Percentiles rank a stretch among this genome's conserved stretches.
These are phyloP conservation scores for Leptocoma aspasia DNA, from an alignment of 2,113 vertebrate species.

Conservation along the genomic window DNA sequence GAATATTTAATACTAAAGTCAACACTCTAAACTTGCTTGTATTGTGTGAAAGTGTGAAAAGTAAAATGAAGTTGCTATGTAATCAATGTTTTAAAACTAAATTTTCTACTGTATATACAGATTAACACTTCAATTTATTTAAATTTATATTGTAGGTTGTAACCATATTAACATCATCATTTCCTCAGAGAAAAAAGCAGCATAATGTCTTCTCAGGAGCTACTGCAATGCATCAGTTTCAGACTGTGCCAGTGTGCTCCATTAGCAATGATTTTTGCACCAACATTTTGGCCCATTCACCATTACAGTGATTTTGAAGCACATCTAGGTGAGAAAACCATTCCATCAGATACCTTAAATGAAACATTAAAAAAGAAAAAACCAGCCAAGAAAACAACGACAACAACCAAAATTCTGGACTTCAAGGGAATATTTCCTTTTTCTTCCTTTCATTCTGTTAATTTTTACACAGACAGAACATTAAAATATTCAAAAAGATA, in stretches of 20 bases:
- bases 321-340: background rate
- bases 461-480: background rate
- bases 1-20: background rate
- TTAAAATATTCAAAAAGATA: background rate
- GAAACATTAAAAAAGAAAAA: background rate
- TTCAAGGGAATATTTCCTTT: background rate
- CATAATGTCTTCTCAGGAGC: background rate
- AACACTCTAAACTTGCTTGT: background rate
- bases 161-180: background rate
- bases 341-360: background rate
- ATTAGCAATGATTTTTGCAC: background rate
- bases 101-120: background rate
- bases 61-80: background rate
- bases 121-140: background rate
- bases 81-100: conserved; percentile 1
- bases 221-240: background rate
- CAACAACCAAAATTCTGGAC: background rate
- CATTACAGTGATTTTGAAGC: background rate
- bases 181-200: background rate
- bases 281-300: background rate
- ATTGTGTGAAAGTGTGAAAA: background rate
- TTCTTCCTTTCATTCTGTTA: background rate
- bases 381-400: background rate
- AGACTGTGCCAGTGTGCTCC: background rate
- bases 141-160: background rate